phyloP scores from a whole-genome alignment of 2,888 invertebrate genomes.

The Pandemis heparana region DNA sequence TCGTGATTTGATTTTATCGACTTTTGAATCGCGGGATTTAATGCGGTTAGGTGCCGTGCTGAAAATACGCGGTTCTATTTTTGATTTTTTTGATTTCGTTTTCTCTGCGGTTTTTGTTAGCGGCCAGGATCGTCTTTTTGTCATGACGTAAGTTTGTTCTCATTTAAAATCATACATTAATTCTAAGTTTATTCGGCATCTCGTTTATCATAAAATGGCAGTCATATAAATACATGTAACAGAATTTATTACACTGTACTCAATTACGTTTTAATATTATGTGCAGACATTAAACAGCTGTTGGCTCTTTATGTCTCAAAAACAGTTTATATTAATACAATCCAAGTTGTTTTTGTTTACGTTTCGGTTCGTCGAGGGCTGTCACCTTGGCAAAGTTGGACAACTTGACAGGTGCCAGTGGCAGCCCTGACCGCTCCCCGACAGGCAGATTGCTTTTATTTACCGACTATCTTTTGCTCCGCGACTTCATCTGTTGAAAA shows the following conservation, averaged over 20 bases:
- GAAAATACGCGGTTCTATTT: constrained; percentile 25
- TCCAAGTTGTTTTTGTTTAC: constrained; percentile 2
- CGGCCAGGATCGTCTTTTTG: constrained; percentile 8
- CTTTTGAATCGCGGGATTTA: constrained; percentile 32
- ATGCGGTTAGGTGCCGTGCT: constrained; percentile 28
- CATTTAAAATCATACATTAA: not conserved
- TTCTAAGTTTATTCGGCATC: not conserved
- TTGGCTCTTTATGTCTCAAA: not conserved
- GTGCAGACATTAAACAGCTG: not conserved
- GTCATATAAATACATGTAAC: no score
- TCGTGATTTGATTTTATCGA: constrained; percentile 45
- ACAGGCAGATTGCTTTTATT: not conserved
- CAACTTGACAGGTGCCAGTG: constrained; percentile 1
- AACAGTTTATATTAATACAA: not conserved
- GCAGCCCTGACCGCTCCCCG: constrained; percentile 8
- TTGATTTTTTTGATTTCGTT: constrained; percentile 14
- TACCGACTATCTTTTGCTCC: not conserved
- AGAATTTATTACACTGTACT: not conserved
- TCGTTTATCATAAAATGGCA: no score
- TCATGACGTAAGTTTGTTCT: not conserved
- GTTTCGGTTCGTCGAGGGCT: not conserved
- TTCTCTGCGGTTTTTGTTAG: not conserved
- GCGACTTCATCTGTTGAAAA: not conserved
- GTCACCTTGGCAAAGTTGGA: constrained; percentile 6
- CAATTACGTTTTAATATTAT: not conserved